Conservation (phyloP, 2,113 vertebrate genomes). For the Apeltes quadracus region DNA sequence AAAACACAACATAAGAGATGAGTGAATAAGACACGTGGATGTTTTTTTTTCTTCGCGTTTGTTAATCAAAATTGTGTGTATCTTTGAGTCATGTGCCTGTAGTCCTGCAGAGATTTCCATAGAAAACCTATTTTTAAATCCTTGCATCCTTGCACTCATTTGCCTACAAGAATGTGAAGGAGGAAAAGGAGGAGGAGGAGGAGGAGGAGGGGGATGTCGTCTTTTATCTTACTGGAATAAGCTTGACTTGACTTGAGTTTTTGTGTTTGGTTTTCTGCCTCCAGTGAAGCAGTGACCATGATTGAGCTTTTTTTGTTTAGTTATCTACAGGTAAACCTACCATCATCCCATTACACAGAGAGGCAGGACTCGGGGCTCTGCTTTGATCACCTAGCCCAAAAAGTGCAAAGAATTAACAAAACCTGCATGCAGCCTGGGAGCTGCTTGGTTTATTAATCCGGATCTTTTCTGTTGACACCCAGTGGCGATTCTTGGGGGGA, state of each 20-base stretch:
- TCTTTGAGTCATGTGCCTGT: neutral
- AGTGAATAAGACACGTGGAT: neutral
- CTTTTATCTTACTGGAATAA: constrained; percentile 2
- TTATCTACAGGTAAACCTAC: neutral
- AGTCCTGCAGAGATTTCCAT: constrained; percentile 15
- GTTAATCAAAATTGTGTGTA: neutral
- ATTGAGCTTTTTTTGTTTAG: neutral
- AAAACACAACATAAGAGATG: neutral
- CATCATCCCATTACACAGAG: neutral
- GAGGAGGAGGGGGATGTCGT: neutral
- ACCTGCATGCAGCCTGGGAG: neutral
- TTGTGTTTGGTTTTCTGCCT: neutral
- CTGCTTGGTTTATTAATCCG: constrained; percentile 16
- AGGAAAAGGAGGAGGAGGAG: neutral
- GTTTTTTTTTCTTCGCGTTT: neutral
- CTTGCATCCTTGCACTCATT: constrained; percentile 27
- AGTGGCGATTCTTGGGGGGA: too few species aligned
- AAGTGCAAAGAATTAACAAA: constrained; percentile 30
- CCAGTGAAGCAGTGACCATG: neutral
- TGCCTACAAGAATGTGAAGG: constrained; percentile 1
- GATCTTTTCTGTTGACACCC: too few species aligned
- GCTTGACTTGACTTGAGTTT: neutral
- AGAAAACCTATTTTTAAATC: constrained; percentile 29
- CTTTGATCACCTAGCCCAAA: neutral
- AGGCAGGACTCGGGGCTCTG: constrained; percentile 11